Evolutionary conservation across 2,113 vertebrate genomes (phyloP).

Genomic region (Zosterops japonicus): DNA sequence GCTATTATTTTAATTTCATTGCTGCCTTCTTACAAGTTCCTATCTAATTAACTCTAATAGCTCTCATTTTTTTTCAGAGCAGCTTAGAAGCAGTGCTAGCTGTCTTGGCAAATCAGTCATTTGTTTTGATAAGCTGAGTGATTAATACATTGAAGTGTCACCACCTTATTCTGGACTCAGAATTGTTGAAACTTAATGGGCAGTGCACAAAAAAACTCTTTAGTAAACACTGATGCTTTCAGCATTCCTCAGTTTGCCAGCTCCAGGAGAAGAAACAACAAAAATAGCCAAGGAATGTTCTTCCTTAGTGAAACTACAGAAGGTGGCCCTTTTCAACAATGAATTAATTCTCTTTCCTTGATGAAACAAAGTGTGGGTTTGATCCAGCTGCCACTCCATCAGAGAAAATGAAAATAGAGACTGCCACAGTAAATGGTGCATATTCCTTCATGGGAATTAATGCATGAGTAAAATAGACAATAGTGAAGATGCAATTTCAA

Average conservation of each 20-base stretch:
- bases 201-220: constrained; percentile 61
- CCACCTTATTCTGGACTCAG: constrained; percentile 3
- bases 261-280: constrained; percentile 37
- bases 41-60: constrained; percentile 40
- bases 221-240: constrained; percentile 46
- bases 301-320: not conserved
- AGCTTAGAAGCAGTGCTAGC: constrained; percentile 40
- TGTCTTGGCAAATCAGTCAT: constrained; percentile 34
- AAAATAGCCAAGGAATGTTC: not conserved
- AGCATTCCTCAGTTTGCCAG: constrained; percentile 47
- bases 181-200: constrained; percentile 21
- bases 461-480: not conserved
- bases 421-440: not conserved
- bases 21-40: constrained; percentile 34
- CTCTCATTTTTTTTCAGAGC: constrained; percentile 32
- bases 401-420: not conserved
- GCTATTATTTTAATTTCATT: constrained; percentile 56
- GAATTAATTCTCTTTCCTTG: not conserved
- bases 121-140: constrained; percentile 43
- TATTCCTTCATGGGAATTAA: not conserved
- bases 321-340: not conserved
- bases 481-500: not conserved
- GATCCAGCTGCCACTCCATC: not conserved
- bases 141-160: constrained; percentile 47
- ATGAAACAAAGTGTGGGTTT: not conserved